These are phyloP conservation scores for Scylla paramamosain DNA, from an alignment of 1,140 invertebrate species.

Conservation along the genomic window DNA sequence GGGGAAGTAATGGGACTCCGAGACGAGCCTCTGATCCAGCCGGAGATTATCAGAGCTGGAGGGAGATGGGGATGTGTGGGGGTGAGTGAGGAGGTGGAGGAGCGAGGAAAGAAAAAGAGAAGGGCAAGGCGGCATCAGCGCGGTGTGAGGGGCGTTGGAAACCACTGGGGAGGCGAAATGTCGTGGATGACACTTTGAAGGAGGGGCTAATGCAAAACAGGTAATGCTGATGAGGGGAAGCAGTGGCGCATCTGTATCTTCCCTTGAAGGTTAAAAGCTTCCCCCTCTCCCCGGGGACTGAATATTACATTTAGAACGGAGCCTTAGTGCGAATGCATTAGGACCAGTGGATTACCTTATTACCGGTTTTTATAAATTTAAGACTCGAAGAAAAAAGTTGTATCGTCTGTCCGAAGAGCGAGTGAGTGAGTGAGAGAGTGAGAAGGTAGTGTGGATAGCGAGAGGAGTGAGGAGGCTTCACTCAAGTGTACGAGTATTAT, in stretches of 20 bases:
- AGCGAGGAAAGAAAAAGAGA: neutral
- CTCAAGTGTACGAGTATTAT: neutral
- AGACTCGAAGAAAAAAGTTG: neutral
- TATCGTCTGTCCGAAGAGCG: too few species aligned
- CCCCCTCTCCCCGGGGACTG: neutral
- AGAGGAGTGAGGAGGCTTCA: neutral
- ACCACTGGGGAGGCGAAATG: neutral
- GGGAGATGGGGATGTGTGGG: neutral
- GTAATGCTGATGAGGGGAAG: neutral
- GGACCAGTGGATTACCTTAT: neutral
- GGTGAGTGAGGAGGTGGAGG: neutral
- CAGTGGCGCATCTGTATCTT: neutral
- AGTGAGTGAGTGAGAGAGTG: too few species aligned
- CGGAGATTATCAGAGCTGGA: neutral
- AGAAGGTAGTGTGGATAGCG: neutral
- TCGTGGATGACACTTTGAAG: neutral
- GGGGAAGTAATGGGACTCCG: neutral
- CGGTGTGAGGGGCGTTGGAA: neutral
- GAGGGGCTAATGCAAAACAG: conserved; percentile 10
- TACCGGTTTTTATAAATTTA: neutral
- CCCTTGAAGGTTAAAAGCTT: neutral
- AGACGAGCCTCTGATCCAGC: neutral
- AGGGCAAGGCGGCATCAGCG: neutral
- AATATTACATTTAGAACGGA: conserved; percentile 21
- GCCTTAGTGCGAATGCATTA: neutral